Evolutionary conservation across 2,888 invertebrate species (phyloP).

Genomic region (Drosophila macrospina): DNA sequence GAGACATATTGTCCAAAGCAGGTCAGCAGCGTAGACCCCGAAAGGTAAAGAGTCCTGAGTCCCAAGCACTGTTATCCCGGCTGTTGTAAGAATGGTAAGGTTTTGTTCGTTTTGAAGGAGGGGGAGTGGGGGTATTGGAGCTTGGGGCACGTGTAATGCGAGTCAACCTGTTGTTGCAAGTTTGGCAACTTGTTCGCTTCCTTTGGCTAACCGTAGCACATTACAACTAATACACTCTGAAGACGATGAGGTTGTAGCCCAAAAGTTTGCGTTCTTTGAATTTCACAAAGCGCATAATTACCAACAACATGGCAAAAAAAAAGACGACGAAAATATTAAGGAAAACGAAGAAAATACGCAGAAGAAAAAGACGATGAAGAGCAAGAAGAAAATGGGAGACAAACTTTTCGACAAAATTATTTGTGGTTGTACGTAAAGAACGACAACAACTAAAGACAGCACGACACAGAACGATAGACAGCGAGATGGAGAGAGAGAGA

Average conservation of each 20-base stretch:
- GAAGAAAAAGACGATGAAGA: conserved; percentile 15
- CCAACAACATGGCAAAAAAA: conserved; percentile 69
- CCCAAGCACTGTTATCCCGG: conserved; percentile 8
- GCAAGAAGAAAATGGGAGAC: conserved; percentile 50
- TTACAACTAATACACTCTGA: conserved; percentile 77
- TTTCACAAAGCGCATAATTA: conserved; percentile 78
- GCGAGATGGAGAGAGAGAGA: background rate
- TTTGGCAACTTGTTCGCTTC: conserved; percentile 68
- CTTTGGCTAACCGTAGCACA: conserved; percentile 64
- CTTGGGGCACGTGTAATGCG: conserved; percentile 39
- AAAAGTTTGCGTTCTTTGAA: conserved; percentile 70
- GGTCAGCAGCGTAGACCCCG: conserved; percentile 24
- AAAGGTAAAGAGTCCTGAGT: conserved; percentile 38
- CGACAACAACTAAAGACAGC: conserved; percentile 58
- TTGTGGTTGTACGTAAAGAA: conserved; percentile 57
- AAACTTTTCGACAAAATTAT: conserved; percentile 77
- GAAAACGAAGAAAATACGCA: conserved; percentile 14
- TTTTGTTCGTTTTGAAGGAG: conserved; percentile 6
- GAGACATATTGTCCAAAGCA: conserved; percentile 73
- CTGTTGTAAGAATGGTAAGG: background rate
- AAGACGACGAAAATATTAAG: conserved; percentile 16
- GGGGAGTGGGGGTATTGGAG: conserved; percentile 12
- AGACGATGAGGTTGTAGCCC: conserved; percentile 67
- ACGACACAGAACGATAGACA: conserved; percentile 10
- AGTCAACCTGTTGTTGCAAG: conserved; percentile 61